Conservation (phyloP, 1,140 invertebrate genomes). For the Hirudo medicinalis region DNA sequence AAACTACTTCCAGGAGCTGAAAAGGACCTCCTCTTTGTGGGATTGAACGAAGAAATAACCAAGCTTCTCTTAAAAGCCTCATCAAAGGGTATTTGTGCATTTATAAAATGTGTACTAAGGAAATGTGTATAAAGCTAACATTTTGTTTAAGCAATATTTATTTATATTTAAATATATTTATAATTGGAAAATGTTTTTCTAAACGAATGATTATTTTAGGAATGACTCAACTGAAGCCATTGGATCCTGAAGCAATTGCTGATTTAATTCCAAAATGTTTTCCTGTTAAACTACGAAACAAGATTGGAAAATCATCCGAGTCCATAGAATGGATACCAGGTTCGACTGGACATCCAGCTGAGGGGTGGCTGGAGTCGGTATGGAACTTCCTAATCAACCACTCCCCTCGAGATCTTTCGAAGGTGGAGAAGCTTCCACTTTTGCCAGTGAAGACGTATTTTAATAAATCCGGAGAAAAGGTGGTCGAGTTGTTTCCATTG, state of each 20-base stretch:
- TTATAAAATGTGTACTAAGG: not conserved
- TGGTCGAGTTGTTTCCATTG: not conserved
- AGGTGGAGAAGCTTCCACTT: constrained; percentile 17
- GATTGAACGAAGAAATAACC: constrained; percentile 18
- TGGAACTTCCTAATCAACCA: constrained; percentile 18
- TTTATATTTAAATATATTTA: too few species aligned
- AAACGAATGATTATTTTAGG: constrained; percentile 15
- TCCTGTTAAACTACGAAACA: constrained; percentile 15
- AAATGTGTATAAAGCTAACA: too few species aligned
- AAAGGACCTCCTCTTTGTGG: constrained; percentile 18
- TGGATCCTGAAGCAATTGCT: constrained; percentile 5
- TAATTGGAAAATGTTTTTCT: too few species aligned
- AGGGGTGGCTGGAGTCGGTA: constrained; percentile 18
- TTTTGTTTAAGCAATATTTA: too few species aligned
- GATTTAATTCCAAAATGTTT: constrained; percentile 18
- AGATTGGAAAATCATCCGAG: constrained; percentile 3
- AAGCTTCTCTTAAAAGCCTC: constrained; percentile 19
- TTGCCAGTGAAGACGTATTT: constrained; percentile 11
- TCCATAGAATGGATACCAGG: constrained; percentile 17
- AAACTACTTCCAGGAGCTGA: constrained; percentile 19
- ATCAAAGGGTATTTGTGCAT: constrained; percentile 11
- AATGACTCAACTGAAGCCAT: constrained; percentile 21
- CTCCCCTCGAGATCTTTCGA: constrained; percentile 13
- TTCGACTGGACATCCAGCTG: constrained; percentile 12
- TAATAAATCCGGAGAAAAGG: not conserved